These are phyloP conservation scores for Pseudomyrmex dendroicus DNA, from an alignment of 1,140 invertebrate species.

Conservation along the genomic window DNA sequence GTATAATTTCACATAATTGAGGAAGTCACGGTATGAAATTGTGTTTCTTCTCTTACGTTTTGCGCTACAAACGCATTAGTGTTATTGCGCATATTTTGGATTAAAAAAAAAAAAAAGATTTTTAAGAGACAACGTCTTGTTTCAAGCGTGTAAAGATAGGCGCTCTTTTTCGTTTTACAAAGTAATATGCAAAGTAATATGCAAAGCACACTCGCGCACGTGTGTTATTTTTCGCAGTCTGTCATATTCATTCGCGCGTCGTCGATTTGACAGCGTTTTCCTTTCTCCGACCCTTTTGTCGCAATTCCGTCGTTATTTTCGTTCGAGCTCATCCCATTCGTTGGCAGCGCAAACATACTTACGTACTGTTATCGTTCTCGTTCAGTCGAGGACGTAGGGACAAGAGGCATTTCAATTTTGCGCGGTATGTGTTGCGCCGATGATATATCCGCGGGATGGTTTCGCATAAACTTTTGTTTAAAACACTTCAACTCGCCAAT, in stretches of 20 bases:
- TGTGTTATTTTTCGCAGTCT: not conserved
- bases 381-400: conserved; percentile 32
- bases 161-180: not conserved
- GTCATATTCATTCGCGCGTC: conserved; percentile 6
- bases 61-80: not conserved
- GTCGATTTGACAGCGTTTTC: conserved; percentile 67
- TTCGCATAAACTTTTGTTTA: conserved; percentile 28
- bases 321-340: conserved; percentile 53
- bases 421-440: conserved; percentile 18
- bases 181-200: not conserved
- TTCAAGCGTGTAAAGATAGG: not conserved
- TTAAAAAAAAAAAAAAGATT: not conserved
- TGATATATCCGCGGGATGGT: conserved; percentile 36
- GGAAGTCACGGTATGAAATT: conserved; percentile 12
- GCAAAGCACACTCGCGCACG: not conserved
- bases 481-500: conserved; percentile 14
- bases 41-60: not conserved
- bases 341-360: conserved; percentile 62
- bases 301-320: conserved; percentile 59
- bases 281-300: conserved; percentile 54
- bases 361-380: conserved; percentile 53
- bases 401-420: conserved; percentile 53
- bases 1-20: not conserved
- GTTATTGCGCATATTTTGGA: not conserved
- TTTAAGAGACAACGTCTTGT: not conserved